Base-by-base conservation (phyloP, 2,888 invertebrate species). In the Athalia cordata region DNA sequence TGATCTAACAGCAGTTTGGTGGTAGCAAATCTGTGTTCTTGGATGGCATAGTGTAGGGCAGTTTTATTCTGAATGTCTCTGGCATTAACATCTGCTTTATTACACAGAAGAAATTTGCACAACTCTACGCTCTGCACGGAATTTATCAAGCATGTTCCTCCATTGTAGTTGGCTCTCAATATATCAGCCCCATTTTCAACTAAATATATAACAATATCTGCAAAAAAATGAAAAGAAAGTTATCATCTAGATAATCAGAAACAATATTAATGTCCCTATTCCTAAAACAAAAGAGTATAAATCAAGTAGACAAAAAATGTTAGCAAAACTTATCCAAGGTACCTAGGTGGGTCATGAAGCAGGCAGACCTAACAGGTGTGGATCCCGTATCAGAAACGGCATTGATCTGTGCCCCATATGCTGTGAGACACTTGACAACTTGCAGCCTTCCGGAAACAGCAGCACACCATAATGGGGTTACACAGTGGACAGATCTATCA, bases 131-230 rank as follows among this genome's bases (percentile, higher is more conserved):
- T 96, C 91, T 98, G 98, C 81, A 98, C 97, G 1, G 97, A 95
- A 91, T 98, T 98, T 85, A 98, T 98, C 81, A 98, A 92, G 90
- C 98, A 98, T 1, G 98, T 97, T 79, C 98, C 98, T 79, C 98
- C 98, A 91, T 96, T 96, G 89, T 96, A 95, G 91, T 98, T 98
- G 5, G 97, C 94, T 83, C 93, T 93, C 84, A 94, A 93, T 83
- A 97, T 94, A 90, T 96, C 95, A n/a, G 96, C 96, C 80, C 96
- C 96, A 88, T 95, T 93, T 87, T 93, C 92, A 70, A 95, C 94
- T 83, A 97, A 92, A 90, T 93, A 94, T 83, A 94, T 93, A 77
- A 96, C 96, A 88, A 91, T 77, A 84, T 89, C 86, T 85, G 65
- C 13, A 0, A 13, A n/a, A 8, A 77, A 47, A 70, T 62, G 59